Percentiles rank a stretch among this genome's conserved stretches.
These are phyloP conservation scores for Stegastes partitus DNA, from an alignment of 2,113 vertebrate species.

Conservation along the genomic window DNA sequence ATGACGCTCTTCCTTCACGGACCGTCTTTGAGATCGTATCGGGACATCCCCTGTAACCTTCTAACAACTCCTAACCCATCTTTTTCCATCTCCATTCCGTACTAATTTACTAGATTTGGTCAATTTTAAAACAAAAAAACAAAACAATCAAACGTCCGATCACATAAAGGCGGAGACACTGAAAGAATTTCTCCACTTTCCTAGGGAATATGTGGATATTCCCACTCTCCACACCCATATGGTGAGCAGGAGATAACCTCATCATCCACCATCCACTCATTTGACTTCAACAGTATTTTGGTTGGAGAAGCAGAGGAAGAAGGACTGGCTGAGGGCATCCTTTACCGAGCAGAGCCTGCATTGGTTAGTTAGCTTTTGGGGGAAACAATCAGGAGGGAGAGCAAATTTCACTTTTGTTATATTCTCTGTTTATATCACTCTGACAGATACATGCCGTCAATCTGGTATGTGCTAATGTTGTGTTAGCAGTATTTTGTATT, in stretches of 20 bases:
- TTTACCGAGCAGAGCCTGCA: slow-evolving; percentile 94
- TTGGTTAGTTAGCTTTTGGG: slow-evolving; percentile 88
- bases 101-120: slow-evolving; percentile 62
- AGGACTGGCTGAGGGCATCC: slow-evolving; percentile 87
- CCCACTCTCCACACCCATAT: slow-evolving; percentile 91
- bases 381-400: slow-evolving; percentile 49
- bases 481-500: background rate
- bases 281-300: slow-evolving; percentile 88
- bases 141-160: background rate
- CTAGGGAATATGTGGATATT: slow-evolving; percentile 79
- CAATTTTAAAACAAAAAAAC: slow-evolving; percentile 3
- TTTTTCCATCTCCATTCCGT: slow-evolving; percentile 57
- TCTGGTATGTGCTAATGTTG: background rate
- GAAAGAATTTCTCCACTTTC: slow-evolving; percentile 80
- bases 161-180: slow-evolving; percentile 62
- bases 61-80: slow-evolving; percentile 43
- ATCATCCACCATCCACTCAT: slow-evolving; percentile 90
- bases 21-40: no score
- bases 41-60: background rate
- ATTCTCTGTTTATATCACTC: background rate
- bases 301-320: slow-evolving; percentile 85
- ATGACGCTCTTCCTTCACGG: no score
- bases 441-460: background rate
- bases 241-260: slow-evolving; percentile 92
- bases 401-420: slow-evolving; percentile 10